Base-by-base conservation (phyloP, 1,140 invertebrate species). In the Drosophila jambulina region DNA sequence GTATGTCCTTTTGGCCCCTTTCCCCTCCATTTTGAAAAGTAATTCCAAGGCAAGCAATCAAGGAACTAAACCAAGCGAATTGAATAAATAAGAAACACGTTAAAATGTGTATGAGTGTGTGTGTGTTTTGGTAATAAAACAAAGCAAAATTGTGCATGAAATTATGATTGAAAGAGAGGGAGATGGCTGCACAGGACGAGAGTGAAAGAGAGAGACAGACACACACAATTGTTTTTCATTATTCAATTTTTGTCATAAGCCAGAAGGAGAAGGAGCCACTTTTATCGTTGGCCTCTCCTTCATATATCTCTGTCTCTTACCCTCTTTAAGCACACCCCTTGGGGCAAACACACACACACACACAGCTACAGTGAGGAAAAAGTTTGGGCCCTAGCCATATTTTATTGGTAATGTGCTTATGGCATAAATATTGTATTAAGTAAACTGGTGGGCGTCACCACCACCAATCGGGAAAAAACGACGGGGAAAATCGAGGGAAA, bases 341-440 rank as follows among this genome's bases (percentile, higher is more conserved):
- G 53, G 42, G 42, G 70, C 60, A 38, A 13, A 32, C 49, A 29
- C 46, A 25, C 54, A 34, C 53, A 27, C 23, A 42, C 54, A 60
- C 21, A 46, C 43, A 38, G 25, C 32, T 29, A 49, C 59, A 70
- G 48, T 45, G 63, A 70, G 67, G 76, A 84, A 87, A 91, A 90
- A 91, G 70, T 87, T 80, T 65, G 75, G 53, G 53, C 34, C 77
- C 72, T 84, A 84, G 84, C 84, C 84, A 90, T 90, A 90, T 90
- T 90, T 90, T 91, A 90, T 90, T 91, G 86, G 88, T 91, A 91
- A 91, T 91, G 87, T 91, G 88, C 88, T 91, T 91, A 91, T 91
- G 88, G 78, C 83, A 91, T 91, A 91, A 91, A 91, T 91, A 91
- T 91, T 91, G 87, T 91, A 91, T 91, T 88, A 91, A 91, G 88